Evolutionary conservation across 2,888 invertebrate genomes (phyloP), one percentile per base, ranked within the genome.

Genomic region (Junonia oenone): DNA sequence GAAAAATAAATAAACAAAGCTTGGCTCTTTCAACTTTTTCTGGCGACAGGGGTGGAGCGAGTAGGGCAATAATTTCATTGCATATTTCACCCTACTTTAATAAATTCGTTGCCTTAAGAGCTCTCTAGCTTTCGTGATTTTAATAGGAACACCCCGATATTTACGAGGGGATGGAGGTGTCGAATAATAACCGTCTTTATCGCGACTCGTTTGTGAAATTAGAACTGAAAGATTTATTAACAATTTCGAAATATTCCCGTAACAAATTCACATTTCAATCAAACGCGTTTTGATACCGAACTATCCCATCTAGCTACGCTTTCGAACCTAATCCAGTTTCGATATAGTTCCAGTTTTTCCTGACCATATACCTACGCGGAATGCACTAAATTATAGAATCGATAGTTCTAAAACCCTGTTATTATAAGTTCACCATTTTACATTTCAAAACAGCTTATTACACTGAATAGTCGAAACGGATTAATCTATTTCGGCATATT

Each of bases 21-120:
- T 45, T 35, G 46, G 38, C 35, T 49, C 51, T 48, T 57, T 59
- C 19, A 45, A 56, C 46, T 33, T 55, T 56, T 52, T 50, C 37
- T 29, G 13, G 17, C 45, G 49, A 43, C 54, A 22, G 49, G 54
- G 46, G 50, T 45, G 51, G 46, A 40, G 27, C 45, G 52, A 59
- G 59, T 55, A 47, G 52, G 59, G 51, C 55, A 57, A 60, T 62
- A 62, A 62, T 62, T 62, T 59, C 52, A 62, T 61, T 61, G 54
- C 52, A 56, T 59, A 59, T 58, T 61, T 61, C 57, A 51, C 58
- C 55, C 55, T 47, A 27, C 46, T 55, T 49, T 45, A 17, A 55
- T 33, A 51, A 38, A 55, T 55, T 49, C 45, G 45, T 45, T 37
- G 35, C 27, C 43, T 47, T 37, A 45, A 58, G 47, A 58, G 51